Evolutionary conservation across 2,113 vertebrate species (phyloP).

Genomic region (Mirza zaza): DNA sequence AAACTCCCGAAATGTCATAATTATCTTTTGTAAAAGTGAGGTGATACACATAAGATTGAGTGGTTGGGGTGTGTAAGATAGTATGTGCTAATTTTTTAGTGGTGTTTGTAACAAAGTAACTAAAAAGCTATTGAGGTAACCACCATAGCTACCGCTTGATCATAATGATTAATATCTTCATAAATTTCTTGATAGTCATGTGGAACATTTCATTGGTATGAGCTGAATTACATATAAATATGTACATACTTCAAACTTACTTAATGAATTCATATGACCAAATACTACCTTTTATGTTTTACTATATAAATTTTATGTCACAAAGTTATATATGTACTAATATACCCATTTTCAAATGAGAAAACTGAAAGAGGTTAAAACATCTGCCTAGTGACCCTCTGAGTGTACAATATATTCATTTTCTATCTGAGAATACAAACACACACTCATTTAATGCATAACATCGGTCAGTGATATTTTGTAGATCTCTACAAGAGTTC

Average conservation of each 20-base stretch:
- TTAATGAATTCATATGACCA: background rate
- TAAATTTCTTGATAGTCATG: background rate
- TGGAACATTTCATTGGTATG: background rate
- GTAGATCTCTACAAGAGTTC: background rate
- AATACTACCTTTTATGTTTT: background rate
- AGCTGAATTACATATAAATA: background rate
- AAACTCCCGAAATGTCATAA: background rate
- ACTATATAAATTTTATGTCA: background rate
- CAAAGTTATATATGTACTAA: background rate
- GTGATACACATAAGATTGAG: background rate
- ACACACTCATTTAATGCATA: background rate
- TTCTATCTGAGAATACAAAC: background rate
- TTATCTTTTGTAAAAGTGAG: background rate
- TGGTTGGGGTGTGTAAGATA: background rate
- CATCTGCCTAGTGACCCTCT: background rate
- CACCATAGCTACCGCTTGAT: background rate
- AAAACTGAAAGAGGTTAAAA: background rate
- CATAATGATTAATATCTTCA: background rate
- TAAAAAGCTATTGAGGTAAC: background rate
- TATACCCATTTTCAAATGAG: background rate
- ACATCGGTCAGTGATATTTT: background rate
- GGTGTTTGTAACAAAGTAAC: background rate
- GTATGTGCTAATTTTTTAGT: background rate
- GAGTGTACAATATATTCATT: background rate
- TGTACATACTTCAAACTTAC: background rate